Percentiles rank a stretch among this genome's conserved stretches.
These are phyloP conservation scores for Portevinia maculata DNA, from an alignment of 2,888 invertebrate species.

Conservation along the genomic window DNA sequence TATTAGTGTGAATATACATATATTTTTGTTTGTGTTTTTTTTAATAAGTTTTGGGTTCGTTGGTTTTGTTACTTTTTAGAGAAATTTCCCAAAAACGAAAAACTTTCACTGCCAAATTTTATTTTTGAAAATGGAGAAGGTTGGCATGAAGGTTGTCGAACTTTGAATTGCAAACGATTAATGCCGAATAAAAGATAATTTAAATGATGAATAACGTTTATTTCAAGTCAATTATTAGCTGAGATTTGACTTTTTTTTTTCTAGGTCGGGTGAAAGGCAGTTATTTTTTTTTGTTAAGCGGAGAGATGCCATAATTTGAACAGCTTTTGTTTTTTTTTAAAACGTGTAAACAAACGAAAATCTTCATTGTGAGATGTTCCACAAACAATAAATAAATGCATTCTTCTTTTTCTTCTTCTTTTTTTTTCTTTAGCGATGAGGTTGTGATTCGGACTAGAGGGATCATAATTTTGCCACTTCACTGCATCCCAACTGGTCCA, in stretches of 20 bases:
- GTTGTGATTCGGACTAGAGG: too few species aligned
- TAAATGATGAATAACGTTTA: constrained; percentile 31
- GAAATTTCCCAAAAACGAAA: constrained; percentile 60
- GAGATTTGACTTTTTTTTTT: constrained; percentile 44
- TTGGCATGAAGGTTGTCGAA: constrained; percentile 51
- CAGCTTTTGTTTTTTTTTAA: not conserved
- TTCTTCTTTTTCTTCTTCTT: too few species aligned
- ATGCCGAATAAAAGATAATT: constrained; percentile 49
- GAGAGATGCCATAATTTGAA: constrained; percentile 9
- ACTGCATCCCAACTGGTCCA: too few species aligned
- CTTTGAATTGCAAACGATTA: constrained; percentile 54
- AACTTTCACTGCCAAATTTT: constrained; percentile 66
- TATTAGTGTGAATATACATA: constrained; percentile 16
- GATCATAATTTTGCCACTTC: too few species aligned
- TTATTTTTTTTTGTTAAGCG: constrained; percentile 2
- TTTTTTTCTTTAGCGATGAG: too few species aligned
- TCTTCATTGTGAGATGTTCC: not conserved
- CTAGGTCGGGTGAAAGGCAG: constrained; percentile 66
- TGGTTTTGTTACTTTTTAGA: constrained; percentile 36
- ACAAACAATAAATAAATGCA: too few species aligned
- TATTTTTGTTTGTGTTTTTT: constrained; percentile 11
- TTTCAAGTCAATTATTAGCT: constrained; percentile 23
- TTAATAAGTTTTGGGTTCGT: constrained; percentile 9
- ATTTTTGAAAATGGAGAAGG: constrained; percentile 1
- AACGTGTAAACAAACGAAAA: not conserved